These are phyloP conservation scores for Smutsia temminckii DNA, from an alignment of 2,797 vertebrate genomes.

Conservation along the genomic window DNA sequence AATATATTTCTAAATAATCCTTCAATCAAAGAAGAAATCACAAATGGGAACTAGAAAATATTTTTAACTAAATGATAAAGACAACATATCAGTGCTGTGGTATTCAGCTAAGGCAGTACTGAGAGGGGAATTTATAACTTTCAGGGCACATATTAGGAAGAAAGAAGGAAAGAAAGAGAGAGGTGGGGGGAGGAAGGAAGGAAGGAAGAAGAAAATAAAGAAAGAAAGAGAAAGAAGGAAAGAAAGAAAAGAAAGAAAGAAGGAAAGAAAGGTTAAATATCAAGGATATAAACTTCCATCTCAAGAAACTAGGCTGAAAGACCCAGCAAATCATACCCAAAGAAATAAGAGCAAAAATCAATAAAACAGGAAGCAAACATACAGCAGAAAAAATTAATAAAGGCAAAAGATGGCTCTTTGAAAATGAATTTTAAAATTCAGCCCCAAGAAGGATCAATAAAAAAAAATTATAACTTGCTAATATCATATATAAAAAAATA, in stretches of 20 bases:
- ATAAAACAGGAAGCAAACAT: background rate
- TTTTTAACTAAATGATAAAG: constrained; percentile 36
- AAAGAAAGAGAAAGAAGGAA: too few species aligned
- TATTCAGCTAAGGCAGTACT: background rate
- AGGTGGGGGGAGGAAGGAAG: too few species aligned
- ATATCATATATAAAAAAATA: background rate
- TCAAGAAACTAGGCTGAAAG: constrained; percentile 18
- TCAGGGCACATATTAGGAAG: background rate
- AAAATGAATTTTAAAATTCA: constrained; percentile 35
- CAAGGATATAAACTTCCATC: background rate
- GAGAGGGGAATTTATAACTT: background rate
- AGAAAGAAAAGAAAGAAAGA: too few species aligned
- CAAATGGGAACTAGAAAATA: background rate
- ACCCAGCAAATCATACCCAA: background rate
- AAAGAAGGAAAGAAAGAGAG: background rate
- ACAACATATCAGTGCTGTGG: background rate
- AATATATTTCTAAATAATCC: constrained; percentile 1
- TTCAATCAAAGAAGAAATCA: background rate
- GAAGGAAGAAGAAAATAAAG: too few species aligned
- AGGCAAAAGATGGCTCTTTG: background rate
- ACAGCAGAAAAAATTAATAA: constrained; percentile 26
- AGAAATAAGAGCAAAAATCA: constrained; percentile 30
- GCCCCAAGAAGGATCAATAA: background rate
- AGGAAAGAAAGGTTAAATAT: background rate
- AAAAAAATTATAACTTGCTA: background rate